Evolutionary conservation across 2,113 vertebrate species (phyloP).

Genomic region (Zosterops lateralis): DNA sequence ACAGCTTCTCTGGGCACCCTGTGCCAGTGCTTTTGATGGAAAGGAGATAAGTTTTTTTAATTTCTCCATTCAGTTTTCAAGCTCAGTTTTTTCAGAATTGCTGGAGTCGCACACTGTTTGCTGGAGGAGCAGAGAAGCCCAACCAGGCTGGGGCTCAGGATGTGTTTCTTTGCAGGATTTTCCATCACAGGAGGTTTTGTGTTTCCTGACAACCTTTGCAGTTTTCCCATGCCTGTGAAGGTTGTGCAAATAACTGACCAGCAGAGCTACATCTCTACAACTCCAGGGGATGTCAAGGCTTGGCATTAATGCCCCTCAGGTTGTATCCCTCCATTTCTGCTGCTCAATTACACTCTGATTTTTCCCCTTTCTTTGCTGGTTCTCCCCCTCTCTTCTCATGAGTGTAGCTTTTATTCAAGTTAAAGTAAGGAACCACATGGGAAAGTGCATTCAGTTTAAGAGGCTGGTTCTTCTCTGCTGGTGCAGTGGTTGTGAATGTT

Average conservation of each 20-base stretch:
- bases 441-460: background rate
- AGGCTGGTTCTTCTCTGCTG: background rate
- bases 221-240: background rate
- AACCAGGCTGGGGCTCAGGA: background rate
- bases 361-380: background rate
- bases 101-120: background rate
- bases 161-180: background rate
- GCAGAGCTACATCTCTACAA: background rate
- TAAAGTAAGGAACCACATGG: background rate
- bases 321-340: background rate
- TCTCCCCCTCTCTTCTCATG: background rate
- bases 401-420: background rate
- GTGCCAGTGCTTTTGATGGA: background rate
- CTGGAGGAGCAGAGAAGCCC: background rate
- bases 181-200: background rate
- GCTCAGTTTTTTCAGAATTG: background rate
- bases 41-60: rapidly evolving
- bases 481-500: background rate
- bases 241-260: background rate
- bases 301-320: background rate
- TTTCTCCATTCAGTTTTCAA: background rate
- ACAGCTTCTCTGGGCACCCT: background rate
- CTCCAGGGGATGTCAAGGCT: background rate
- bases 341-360: rapidly evolving
- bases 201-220: background rate